Base-by-base conservation (phyloP, 2,888 invertebrate genomes). In the Andricus curvator region DNA sequence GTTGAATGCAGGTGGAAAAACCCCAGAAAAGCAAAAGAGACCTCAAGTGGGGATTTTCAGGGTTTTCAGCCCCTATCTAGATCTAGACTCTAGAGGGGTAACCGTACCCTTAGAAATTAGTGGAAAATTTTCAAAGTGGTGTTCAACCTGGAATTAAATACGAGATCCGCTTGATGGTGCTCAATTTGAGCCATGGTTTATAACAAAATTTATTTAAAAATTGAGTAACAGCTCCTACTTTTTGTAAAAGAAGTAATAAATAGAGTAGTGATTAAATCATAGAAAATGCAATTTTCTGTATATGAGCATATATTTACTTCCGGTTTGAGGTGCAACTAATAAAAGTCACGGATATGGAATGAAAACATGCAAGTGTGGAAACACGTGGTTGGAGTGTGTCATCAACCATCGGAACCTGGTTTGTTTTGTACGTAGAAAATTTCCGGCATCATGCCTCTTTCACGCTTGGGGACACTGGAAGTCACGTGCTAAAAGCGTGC, bases 401-500 rank as follows among this genome's bases (percentile, higher is more conserved):
- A 25, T 68, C 77, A 79, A 77, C 29, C 56, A 56, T 66, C 76
- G 48, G 60, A 70, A 65, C 51, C 65, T 44, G 80, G 77, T 81
- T 80, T 79, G 79, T 83, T 81, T 66, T 60, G 74, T 80, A 64
- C 56, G 65, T 70, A 70, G 37, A 60, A 78, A 67, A 62, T 79
- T 51, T n/a, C 4, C 62, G 33, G 25, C 80, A 2, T 84, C 86
- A 85, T 84, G 84, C 83, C 78, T 68, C 76, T 82, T 68, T 83
- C 88, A 88, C 81, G 85, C 82, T 74, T 82, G 76, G 51, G 78
- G 70, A 82, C 64, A 83, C 80, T 78, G 78, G 80, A 79, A 62
- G 78, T 84, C 88, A 88, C 88, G 88, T 83, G 82, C 60, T 62
- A 44, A 77, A 56, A 51, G 83, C 86, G 85, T 88, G 86, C 48